Conservation (phyloP, 2,888 invertebrate genomes). For the Pammene aurita region DNA sequence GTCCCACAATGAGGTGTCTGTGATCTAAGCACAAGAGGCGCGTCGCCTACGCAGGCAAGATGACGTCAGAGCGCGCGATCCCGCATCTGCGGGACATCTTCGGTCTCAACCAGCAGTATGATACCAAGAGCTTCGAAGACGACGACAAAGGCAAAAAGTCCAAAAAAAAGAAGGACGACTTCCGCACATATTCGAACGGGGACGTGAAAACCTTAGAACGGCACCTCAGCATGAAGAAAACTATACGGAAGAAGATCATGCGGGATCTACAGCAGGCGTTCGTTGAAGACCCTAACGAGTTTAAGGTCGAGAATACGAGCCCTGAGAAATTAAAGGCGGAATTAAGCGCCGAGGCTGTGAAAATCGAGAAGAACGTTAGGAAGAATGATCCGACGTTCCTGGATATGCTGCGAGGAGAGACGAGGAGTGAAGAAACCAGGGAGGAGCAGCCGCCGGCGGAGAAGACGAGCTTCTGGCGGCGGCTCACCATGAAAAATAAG, state of each 20-base stretch:
- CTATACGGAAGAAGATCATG: constrained; percentile 93
- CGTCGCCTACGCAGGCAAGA: constrained; percentile 64
- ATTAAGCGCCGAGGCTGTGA: constrained; percentile 86
- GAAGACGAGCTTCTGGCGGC: constrained; percentile 87
- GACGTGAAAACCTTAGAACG: constrained; percentile 90
- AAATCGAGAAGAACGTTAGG: constrained; percentile 82
- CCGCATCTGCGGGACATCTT: constrained; percentile 90
- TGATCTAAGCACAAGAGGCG: constrained; percentile 59
- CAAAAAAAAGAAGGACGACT: constrained; percentile 87
- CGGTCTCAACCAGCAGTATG: constrained; percentile 84
- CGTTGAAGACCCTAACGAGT: constrained; percentile 88
- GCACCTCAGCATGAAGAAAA: constrained; percentile 94
- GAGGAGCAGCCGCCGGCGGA: constrained; percentile 80
- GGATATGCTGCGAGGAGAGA: constrained; percentile 86
- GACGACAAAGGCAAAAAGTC: constrained; percentile 82
- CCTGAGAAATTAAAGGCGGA: constrained; percentile 87
- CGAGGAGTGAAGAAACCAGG: constrained; percentile 71
- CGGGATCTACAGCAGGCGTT: constrained; percentile 90
- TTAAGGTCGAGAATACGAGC: constrained; percentile 87
- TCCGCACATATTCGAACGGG: constrained; percentile 85
- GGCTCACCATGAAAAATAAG: constrained; percentile 87
- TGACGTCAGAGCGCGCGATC: constrained; percentile 89
- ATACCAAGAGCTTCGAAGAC: constrained; percentile 74
- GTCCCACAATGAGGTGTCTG: constrained; percentile 73
- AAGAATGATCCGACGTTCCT: constrained; percentile 85